Conservation (phyloP, 2,797 vertebrate genomes). For the Mycteria americana region DNA sequence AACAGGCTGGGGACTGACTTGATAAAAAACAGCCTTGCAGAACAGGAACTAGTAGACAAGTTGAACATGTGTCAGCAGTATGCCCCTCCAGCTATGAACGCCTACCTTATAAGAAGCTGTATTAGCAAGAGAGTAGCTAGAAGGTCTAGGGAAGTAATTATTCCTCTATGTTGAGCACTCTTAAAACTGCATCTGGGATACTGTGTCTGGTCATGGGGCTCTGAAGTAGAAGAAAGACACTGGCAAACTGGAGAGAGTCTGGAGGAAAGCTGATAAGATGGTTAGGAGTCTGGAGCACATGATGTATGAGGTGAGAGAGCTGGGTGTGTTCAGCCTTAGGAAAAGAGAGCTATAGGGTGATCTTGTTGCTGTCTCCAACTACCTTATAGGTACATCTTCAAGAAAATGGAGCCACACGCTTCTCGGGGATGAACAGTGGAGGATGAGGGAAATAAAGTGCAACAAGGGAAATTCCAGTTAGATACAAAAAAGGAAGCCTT, state of each 20-base stretch:
- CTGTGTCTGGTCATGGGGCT: neutral
- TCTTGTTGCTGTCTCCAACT: neutral
- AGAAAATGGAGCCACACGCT: neutral
- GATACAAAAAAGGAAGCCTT: neutral
- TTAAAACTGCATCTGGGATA: neutral
- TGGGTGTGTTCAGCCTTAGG: neutral
- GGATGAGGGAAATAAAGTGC: neutral
- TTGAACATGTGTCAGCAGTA: neutral
- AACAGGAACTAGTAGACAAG: neutral
- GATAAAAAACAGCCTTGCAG: neutral
- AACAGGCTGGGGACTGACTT: neutral
- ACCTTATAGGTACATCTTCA: neutral
- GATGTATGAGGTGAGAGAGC: neutral
- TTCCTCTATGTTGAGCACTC: neutral
- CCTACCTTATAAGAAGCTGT: neutral
- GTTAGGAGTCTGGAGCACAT: neutral
- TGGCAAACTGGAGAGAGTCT: neutral
- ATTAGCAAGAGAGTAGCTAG: neutral
- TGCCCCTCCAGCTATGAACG: neutral
- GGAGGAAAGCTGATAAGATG: neutral
- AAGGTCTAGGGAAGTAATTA: neutral
- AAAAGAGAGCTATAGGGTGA: neutral
- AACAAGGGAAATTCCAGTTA: neutral
- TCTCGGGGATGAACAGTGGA: neutral
- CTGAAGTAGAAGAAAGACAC: neutral